A percentile compares a stretch with the other conserved stretches of the same genome.
Conservation (phyloP, 2,113 vertebrate genomes). For the Myotis lucifugus region DNA sequence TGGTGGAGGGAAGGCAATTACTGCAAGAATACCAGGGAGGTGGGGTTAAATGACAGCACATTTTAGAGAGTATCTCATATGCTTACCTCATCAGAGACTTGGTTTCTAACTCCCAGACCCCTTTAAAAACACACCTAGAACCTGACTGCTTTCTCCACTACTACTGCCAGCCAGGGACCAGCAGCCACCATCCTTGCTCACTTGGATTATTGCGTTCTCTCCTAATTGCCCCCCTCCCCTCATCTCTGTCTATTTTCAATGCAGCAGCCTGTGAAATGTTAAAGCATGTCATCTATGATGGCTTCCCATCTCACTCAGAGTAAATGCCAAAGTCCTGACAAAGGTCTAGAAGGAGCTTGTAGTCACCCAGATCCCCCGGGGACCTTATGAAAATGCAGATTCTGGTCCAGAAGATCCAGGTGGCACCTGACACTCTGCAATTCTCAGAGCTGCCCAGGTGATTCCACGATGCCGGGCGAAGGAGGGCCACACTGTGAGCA, state of each 20-base stretch:
- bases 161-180: accelerated
- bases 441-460: not conserved
- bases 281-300: not conserved
- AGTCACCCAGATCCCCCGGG: not conserved
- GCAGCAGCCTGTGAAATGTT: not conserved
- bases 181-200: not conserved
- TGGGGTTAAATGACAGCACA: not conserved
- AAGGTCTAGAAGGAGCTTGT: not conserved
- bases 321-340: not conserved
- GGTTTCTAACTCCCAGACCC: not conserved
- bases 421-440: not conserved
- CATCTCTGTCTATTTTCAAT: not conserved
- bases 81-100: not conserved
- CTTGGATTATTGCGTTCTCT: not conserved
- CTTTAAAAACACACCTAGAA: not conserved
- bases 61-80: not conserved
- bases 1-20: not conserved
- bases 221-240: not conserved
- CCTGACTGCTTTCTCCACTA: no score
- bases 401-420: not conserved
- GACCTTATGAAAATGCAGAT: not conserved
- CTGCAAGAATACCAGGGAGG: not conserved
- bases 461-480: accelerated
- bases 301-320: not conserved
- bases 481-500: accelerated